Base-by-base conservation (phyloP, 1,140 invertebrate genomes). In the Aphaenogaster ashmeadi region DNA sequence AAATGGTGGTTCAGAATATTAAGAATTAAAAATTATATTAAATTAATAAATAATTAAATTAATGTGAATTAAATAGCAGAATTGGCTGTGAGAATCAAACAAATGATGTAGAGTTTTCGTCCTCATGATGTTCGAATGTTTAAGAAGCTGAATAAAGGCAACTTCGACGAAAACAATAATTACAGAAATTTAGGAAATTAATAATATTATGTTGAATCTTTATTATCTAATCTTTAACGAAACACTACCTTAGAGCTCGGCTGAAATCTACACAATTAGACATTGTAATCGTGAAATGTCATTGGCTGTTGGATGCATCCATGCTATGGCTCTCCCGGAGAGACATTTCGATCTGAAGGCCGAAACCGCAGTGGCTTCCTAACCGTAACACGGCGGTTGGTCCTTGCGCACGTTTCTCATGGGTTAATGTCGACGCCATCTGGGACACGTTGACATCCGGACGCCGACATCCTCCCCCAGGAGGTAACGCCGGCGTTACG, bases 381-480 rank as follows among this genome's bases (percentile, higher is more conserved):
- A 77, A 91, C 66, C 64, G 60, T 75, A 89, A 87, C 85, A 72
- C 81, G 62, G 75, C 47, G 85, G 88, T 89, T 67, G 66, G 88
- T 86, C 71, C 60, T 80, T 66, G 80, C 50, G 67, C 79, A 86
- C 87, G 80, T 88, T 75, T 60, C 89, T 66, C 60, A 72, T 47
- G 88, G 62, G 88, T 84, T 89, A 89, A 91, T 88, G 90, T 91
- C 90, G 71, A 18, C n/a, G 81, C 77, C 90, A 91, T 88, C 90
- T 91, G 90, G 79, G 79, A 91, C 87, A 83, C 88, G 71, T 79
- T 87, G 90, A 91, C 90, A 87, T 87, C 72, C 79, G 87, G 54
- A 81, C 72, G 50, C 58, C 67, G 87, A 71, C 74, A 56, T 78
- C 69, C 36, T 88, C 77, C 88, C 86, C 4, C 13, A 58, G 80